Evolutionary conservation across 2,113 vertebrate genomes (phyloP).

Genomic region (Cacatua alba): DNA sequence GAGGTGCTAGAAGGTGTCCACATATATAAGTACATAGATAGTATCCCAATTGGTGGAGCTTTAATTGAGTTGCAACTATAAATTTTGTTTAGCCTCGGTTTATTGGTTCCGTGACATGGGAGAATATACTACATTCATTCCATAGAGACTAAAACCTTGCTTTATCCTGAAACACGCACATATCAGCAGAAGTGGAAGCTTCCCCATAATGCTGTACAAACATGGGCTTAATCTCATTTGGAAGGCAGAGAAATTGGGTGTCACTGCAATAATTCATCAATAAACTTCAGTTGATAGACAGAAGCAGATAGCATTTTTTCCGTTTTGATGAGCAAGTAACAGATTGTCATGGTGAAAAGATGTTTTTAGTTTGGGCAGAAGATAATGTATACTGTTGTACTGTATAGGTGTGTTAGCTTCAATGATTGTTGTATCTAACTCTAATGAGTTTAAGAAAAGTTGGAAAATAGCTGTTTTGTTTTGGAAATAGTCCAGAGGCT

Average conservation of each 20-base stretch:
- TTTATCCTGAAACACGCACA: background rate
- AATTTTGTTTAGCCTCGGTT: background rate
- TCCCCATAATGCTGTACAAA: background rate
- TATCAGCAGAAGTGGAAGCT: background rate
- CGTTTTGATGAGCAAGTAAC: background rate
- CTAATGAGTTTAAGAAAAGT: background rate
- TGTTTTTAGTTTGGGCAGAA: background rate
- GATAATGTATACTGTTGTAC: background rate
- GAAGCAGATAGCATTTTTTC: background rate
- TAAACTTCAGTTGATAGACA: background rate
- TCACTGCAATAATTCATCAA: background rate
- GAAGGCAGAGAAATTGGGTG: background rate
- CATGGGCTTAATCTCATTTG: background rate
- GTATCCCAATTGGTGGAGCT: background rate
- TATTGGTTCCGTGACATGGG: background rate
- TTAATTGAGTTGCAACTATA: background rate
- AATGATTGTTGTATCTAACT: background rate
- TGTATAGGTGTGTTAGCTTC: background rate
- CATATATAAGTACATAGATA: background rate
- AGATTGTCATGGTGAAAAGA: background rate
- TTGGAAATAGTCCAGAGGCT: background rate
- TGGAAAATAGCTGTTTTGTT: background rate
- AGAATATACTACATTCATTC: background rate
- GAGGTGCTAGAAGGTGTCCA: background rate
- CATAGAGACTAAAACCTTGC: background rate